phyloP scores from a whole-genome alignment of 2,113 vertebrate species.

The Pluvianellus socialis region DNA sequence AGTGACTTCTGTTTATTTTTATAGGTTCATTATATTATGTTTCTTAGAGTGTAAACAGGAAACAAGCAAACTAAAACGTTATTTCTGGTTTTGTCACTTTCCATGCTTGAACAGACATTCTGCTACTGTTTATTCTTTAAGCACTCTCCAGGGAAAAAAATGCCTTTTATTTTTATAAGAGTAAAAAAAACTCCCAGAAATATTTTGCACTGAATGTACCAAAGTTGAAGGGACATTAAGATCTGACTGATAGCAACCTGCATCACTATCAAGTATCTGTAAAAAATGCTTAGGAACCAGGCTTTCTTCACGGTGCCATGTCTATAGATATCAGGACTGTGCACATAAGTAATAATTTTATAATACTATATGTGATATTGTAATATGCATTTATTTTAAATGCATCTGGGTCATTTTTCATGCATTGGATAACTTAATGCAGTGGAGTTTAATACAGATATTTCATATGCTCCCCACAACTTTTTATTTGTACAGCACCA shows the following conservation, averaged over 20 bases:
- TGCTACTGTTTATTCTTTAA: constrained; percentile 71
- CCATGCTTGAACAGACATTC: constrained; percentile 69
- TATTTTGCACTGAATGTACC: constrained; percentile 84
- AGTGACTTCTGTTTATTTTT: constrained; percentile 78
- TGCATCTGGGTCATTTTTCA: constrained; percentile 75
- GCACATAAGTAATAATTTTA: constrained; percentile 78
- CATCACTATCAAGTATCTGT: constrained; percentile 67
- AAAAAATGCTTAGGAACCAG: constrained; percentile 65
- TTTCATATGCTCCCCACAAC: constrained; percentile 71
- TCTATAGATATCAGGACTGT: constrained; percentile 72
- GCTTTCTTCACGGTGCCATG: constrained; percentile 71
- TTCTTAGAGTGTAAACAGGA: constrained; percentile 72
- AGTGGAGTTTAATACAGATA: constrained; percentile 73
- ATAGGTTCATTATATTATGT: constrained; percentile 72
- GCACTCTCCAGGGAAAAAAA: constrained; percentile 73
- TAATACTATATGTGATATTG: constrained; percentile 72
- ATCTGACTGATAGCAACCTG: constrained; percentile 62
- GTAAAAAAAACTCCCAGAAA: constrained; percentile 67
- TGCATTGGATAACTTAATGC: constrained; percentile 73
- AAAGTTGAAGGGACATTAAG: constrained; percentile 76
- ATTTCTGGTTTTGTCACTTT: constrained; percentile 62
- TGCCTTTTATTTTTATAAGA: constrained; percentile 82
- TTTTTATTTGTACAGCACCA: constrained; percentile 77
- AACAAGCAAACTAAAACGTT: constrained; percentile 30
- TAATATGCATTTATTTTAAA: constrained; percentile 80